These are phyloP conservation scores for Neogobius melanostomus DNA, from an alignment of 2,113 vertebrate species.

Conservation along the genomic window DNA sequence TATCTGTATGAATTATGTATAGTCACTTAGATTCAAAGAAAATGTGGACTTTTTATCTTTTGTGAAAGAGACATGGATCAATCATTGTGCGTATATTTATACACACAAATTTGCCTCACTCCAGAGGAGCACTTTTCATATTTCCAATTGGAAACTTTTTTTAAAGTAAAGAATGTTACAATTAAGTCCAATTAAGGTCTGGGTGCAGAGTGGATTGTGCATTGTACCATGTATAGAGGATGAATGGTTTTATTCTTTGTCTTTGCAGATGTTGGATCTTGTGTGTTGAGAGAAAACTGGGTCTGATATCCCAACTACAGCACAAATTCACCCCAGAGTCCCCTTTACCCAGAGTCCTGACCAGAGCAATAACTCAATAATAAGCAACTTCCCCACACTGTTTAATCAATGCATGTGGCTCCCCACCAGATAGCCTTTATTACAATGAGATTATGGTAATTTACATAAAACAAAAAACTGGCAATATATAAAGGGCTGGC, in stretches of 20 bases:
- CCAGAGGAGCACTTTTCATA: slow-evolving; percentile 78
- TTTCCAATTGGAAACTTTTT: slow-evolving; percentile 60
- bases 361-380: neutral
- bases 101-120: slow-evolving; percentile 69
- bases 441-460: neutral
- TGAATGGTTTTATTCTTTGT: slow-evolving; percentile 15
- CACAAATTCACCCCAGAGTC: neutral
- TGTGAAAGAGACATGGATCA: slow-evolving; percentile 76
- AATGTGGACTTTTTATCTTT: slow-evolving; percentile 74
- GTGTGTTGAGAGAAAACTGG: neutral
- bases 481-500: neutral
- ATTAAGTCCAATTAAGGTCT: slow-evolving; percentile 44
- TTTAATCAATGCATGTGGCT: neutral
- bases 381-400: slow-evolving; percentile 1
- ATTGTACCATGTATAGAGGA: slow-evolving; percentile 16
- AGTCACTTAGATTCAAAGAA: slow-evolving; percentile 69
- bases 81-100: slow-evolving; percentile 72
- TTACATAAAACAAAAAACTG: neutral
- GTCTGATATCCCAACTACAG: neutral
- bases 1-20: slow-evolving; percentile 76
- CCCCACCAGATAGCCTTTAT: neutral
- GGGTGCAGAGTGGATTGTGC: slow-evolving; percentile 35
- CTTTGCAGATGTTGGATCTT: slow-evolving; percentile 30
- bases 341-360: neutral
- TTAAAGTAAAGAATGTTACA: slow-evolving; percentile 56